Evolutionary conservation across 2,888 invertebrate genomes (phyloP).

Genomic region (Melitaea athalia): DNA sequence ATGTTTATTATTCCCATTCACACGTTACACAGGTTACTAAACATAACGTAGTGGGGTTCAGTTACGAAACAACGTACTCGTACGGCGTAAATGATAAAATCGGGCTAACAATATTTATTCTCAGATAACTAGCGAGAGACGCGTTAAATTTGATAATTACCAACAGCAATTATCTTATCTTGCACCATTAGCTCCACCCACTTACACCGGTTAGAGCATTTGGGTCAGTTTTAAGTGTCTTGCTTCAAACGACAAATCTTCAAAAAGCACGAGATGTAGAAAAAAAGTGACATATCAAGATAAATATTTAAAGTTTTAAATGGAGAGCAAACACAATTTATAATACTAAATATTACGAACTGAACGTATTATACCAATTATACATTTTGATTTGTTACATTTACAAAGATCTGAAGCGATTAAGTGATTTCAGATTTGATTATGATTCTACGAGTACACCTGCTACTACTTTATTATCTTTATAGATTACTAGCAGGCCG

Average conservation of each 20-base stretch:
- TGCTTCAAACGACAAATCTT: constrained; percentile 32
- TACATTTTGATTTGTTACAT: too few species aligned
- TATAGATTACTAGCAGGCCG: too few species aligned
- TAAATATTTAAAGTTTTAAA: neutral
- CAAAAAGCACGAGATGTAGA: neutral
- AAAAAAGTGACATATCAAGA: constrained; percentile 2
- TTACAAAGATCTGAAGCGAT: too few species aligned
- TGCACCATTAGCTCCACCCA: constrained; percentile 63
- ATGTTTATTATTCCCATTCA: constrained; percentile 51
- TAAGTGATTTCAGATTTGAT: too few species aligned
- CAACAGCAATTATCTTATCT: constrained; percentile 72
- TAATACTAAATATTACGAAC: neutral
- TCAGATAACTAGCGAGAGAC: constrained; percentile 68
- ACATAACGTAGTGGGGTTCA: constrained; percentile 15
- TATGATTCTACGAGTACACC: too few species aligned
- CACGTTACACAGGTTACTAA: constrained; percentile 45
- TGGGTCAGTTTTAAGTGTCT: constrained; percentile 46
- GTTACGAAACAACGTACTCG: constrained; percentile 62
- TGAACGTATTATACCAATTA: too few species aligned
- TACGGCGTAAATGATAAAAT: constrained; percentile 61
- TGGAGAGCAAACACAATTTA: neutral
- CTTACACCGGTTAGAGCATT: constrained; percentile 48
- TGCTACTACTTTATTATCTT: too few species aligned
- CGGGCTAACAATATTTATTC: constrained; percentile 71
- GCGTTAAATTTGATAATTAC: constrained; percentile 78